A percentile compares a stretch with the other conserved stretches of the same genome.
These are phyloP conservation scores for Syngnathus rostellatus DNA, from an alignment of 2,797 vertebrate species.

Conservation along the genomic window DNA sequence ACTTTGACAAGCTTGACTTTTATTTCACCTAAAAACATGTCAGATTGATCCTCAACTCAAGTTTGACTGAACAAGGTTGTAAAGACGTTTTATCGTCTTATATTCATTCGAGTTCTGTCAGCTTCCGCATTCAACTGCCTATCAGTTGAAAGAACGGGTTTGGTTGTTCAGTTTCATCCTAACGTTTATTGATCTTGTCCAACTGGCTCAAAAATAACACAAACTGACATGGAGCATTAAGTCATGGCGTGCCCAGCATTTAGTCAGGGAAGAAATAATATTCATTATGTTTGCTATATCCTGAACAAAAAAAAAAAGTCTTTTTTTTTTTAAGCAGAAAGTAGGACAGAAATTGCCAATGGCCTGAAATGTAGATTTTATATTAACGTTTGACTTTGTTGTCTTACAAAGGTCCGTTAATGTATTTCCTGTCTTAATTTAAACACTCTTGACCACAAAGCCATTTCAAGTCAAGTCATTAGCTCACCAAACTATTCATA, in stretches of 20 bases:
- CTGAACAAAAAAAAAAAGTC: not conserved
- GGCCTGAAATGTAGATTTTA: not conserved
- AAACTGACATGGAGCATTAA: too few relatives aligned
- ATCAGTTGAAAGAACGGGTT: not conserved
- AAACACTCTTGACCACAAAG: too few relatives aligned
- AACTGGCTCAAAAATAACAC: too few relatives aligned
- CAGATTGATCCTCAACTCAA: conserved; percentile 31
- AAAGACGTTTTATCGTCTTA: conserved; percentile 14
- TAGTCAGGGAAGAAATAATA: too few relatives aligned
- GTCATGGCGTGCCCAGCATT: too few relatives aligned
- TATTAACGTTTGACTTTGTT: not conserved
- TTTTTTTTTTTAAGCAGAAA: not conserved
- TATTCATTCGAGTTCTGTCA: too few relatives aligned
- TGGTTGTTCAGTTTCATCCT: too few relatives aligned
- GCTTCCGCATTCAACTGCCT: conserved; percentile 3
- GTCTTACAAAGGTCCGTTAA: not conserved
- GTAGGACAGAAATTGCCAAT: not conserved
- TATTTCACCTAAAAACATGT: conserved; percentile 43
- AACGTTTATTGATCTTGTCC: too few relatives aligned
- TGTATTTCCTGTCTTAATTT: too few relatives aligned
- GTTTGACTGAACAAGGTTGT: conserved; percentile 25
- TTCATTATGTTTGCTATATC: too few relatives aligned
- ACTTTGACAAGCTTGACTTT: conserved; percentile 52
- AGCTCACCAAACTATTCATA: not conserved
- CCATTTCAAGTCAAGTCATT: not conserved